Conservation (phyloP, 2,888 invertebrate genomes). For the Pemphredon lugubris region DNA sequence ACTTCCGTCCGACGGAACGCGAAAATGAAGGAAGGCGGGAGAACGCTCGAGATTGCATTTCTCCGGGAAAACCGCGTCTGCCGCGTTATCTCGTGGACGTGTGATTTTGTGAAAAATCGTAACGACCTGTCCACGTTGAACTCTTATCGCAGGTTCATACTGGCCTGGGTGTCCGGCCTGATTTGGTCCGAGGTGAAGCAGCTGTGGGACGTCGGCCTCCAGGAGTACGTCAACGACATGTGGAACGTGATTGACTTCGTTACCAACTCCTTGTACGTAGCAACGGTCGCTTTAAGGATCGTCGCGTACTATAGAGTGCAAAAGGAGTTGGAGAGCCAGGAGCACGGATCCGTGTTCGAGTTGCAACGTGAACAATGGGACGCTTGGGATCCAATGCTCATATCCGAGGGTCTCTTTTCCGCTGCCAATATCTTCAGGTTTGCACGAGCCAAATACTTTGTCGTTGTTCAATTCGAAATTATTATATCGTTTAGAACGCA, state of each 20-base stretch:
- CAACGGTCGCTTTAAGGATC: slow-evolving; percentile 96
- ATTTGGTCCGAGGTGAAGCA: slow-evolving; percentile 99
- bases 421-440: slow-evolving; percentile 97
- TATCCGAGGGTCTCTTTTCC: slow-evolving; percentile 97
- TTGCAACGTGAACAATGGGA: slow-evolving; percentile 96
- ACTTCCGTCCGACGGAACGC: too few relatives aligned
- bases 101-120: not conserved
- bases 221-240: slow-evolving; percentile 98
- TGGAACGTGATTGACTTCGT: slow-evolving; percentile 99
- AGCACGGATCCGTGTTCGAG: slow-evolving; percentile 84
- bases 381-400: slow-evolving; percentile 98
- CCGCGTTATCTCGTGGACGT: too few relatives aligned
- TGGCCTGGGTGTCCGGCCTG: slow-evolving; percentile 97
- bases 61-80: too few relatives aligned
- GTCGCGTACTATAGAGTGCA: slow-evolving; percentile 97
- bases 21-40: too few relatives aligned
- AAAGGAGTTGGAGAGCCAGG: slow-evolving; percentile 89
- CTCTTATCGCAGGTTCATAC: slow-evolving; percentile 85
- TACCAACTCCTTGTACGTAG: slow-evolving; percentile 98
- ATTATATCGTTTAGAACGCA: too few relatives aligned
- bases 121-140: not conserved
- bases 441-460: too few relatives aligned
- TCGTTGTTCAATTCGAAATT: too few relatives aligned
- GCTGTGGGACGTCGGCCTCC: slow-evolving; percentile 97
- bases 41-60: not conserved